A percentile compares a stretch with the other conserved stretches of the same genome.
Conservation (phyloP, 1,140 invertebrate species). For the Drosophila sturtevanti region DNA sequence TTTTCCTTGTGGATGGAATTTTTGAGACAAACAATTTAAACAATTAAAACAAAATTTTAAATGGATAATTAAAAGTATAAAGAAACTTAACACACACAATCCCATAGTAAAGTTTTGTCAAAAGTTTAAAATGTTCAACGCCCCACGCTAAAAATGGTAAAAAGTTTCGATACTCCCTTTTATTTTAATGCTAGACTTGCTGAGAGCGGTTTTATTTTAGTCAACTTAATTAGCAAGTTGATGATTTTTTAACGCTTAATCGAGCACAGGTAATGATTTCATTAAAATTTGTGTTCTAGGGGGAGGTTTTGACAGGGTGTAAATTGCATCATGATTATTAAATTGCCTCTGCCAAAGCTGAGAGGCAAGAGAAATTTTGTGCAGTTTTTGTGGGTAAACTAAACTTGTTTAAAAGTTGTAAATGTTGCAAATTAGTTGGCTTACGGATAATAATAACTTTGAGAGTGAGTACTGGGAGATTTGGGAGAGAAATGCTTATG, state of each 20-base stretch:
- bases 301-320: not conserved
- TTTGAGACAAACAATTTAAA: slow-evolving; percentile 44
- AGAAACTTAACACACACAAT: slow-evolving; percentile 8
- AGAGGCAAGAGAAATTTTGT: slow-evolving; percentile 23
- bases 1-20: slow-evolving; percentile 48
- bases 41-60: slow-evolving; percentile 51
- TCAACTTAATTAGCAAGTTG: slow-evolving; percentile 78
- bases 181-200: slow-evolving; percentile 14
- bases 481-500: not conserved
- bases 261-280: slow-evolving; percentile 71
- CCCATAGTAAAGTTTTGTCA: not conserved
- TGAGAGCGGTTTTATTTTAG: slow-evolving; percentile 49
- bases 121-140: slow-evolving; percentile 2
- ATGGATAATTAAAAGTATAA: not conserved
- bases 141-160: not conserved
- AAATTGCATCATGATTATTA: slow-evolving; percentile 78
- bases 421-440: slow-evolving; percentile 74
- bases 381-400: slow-evolving; percentile 14
- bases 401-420: slow-evolving; percentile 68
- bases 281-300: slow-evolving; percentile 38
- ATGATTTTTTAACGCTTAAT: slow-evolving; percentile 76
- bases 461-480: not conserved
- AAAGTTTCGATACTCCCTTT: slow-evolving; percentile 44
- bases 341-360: slow-evolving; percentile 54
- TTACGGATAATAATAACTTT: slow-evolving; percentile 23